Evolutionary conservation across 1,140 invertebrate genomes (phyloP), one percentile per base, ranked within the genome.

Genomic region (Drosophila novamexicana): DNA sequence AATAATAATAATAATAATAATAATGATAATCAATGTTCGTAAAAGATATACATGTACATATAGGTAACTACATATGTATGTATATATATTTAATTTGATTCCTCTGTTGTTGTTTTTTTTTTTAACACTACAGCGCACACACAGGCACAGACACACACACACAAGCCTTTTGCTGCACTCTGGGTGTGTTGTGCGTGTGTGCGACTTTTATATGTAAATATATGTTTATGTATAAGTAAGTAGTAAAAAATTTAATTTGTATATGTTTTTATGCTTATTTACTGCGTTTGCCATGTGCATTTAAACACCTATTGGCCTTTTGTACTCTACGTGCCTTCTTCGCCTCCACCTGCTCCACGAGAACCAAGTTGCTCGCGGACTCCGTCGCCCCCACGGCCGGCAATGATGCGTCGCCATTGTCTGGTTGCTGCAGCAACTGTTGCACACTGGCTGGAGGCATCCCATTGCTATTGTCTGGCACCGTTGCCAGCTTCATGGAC

Each of bases 281-380:
- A 81, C 82, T 92, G 75, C 91, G 91, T 79, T 91, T 92, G 85
- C 91, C 91, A 91, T 79, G 77, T 77, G 81, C 77, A 79, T 86
- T 91, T 67, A 86, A 76, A 81, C 84, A 91, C 81, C 90, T 86
- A 62, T 82, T 88, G 78, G 85, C 79, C 77, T 92, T 92, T 92
- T 92, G 91, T 92, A 92, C 91, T 92, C 91, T 92, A 80, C 91
- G 91, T 92, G 91, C 88, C 79, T 92, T 92, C 80, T 92, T 92
- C 64, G 80, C 82, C 50, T 92, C 91, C 67, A 84, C 70, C 34
- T 62, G 68, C 37, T 80, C 76, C 39, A 76, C 64, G 7, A 64
- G 0, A 45, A 18, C 36, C 1, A 29, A 10, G 40, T 36, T 49
- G 66, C 36, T 68, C 36, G 57, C 18, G 52, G 49, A 56, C 10